Conservation (phyloP, 2,888 invertebrate genomes). For the Mamestra brassicae region DNA sequence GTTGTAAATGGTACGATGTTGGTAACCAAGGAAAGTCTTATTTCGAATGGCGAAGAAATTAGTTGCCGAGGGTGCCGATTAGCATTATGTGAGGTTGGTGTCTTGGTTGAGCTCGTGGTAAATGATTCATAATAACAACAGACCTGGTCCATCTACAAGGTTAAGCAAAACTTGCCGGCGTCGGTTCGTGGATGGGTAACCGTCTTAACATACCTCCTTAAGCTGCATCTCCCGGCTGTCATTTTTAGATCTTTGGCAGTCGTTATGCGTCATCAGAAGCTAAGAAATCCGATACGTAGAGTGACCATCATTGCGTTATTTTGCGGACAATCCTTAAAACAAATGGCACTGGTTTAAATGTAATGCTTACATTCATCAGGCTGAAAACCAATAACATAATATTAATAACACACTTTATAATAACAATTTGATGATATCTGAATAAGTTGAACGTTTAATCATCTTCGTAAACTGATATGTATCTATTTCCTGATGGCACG, state of each 20-base stretch:
- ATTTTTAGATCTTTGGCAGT: no score
- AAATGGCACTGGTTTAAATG: neutral
- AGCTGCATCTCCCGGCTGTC: no score
- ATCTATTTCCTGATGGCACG: constrained; percentile 38
- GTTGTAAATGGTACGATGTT: constrained; percentile 19
- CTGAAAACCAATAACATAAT: neutral
- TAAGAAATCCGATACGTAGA: neutral
- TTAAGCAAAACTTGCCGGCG: no score
- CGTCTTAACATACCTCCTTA: no score
- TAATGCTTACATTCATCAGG: neutral
- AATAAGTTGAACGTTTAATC: neutral
- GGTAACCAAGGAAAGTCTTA: constrained; percentile 16
- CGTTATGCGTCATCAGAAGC: no score
- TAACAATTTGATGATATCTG: constrained; percentile 24
- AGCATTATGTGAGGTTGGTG: constrained; percentile 15
- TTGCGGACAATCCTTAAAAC: neutral
- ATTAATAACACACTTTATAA: neutral
- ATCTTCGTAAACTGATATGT: constrained; percentile 16
- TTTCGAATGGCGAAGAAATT: constrained; percentile 57
- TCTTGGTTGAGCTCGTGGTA: no score
- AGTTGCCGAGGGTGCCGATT: constrained; percentile 27
- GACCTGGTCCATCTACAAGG: no score
- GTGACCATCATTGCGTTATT: constrained; percentile 6
- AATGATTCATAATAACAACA: no score
- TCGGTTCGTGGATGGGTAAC: no score